A percentile compares a stretch with the other conserved stretches of the same genome.
Evolutionary conservation across 2,797 vertebrate species (phyloP).

Genomic region (Oreochromis mossambicus): DNA sequence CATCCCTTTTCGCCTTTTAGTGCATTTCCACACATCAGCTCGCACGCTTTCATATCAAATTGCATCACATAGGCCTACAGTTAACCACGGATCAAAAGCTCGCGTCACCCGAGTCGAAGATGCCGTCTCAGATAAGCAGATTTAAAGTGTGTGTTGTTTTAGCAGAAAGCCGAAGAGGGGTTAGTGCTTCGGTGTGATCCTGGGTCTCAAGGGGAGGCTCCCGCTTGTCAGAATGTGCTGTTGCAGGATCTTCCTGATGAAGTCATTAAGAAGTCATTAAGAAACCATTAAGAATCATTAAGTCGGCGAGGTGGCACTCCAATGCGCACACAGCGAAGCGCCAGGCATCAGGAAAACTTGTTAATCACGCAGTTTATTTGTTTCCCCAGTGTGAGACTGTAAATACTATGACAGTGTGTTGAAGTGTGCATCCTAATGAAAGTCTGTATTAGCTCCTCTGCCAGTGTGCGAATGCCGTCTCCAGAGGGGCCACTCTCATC

Average conservation of each 20-base stretch:
- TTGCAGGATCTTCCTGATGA: conserved; percentile 79
- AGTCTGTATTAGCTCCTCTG: conserved; percentile 61
- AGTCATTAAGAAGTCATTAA: conserved; percentile 84
- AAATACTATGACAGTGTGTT: conserved; percentile 72
- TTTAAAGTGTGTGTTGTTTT: conserved; percentile 62
- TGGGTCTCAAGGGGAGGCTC: conserved; percentile 65
- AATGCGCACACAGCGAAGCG: conserved; percentile 55
- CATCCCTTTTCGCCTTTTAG: conserved; percentile 53
- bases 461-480: conserved; percentile 54
- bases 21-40: conserved; percentile 33
- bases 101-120: conserved; percentile 49
- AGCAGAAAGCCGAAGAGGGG: conserved; percentile 53
- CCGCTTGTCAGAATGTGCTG: conserved; percentile 70
- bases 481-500: conserved; percentile 67
- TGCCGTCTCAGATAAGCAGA: conserved; percentile 62
- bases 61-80: conserved; percentile 36
- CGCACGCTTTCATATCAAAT: conserved; percentile 49
- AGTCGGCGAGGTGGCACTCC: conserved; percentile 73
- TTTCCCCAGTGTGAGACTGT: conserved; percentile 76
- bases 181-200: conserved; percentile 55
- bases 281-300: conserved; percentile 84
- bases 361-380: conserved; percentile 82
- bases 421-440: conserved; percentile 68
- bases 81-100: conserved; percentile 62
- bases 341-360: conserved; percentile 72